Evolutionary conservation across 2,888 invertebrate species (phyloP).

Genomic region (Pseudoips prasinana): DNA sequence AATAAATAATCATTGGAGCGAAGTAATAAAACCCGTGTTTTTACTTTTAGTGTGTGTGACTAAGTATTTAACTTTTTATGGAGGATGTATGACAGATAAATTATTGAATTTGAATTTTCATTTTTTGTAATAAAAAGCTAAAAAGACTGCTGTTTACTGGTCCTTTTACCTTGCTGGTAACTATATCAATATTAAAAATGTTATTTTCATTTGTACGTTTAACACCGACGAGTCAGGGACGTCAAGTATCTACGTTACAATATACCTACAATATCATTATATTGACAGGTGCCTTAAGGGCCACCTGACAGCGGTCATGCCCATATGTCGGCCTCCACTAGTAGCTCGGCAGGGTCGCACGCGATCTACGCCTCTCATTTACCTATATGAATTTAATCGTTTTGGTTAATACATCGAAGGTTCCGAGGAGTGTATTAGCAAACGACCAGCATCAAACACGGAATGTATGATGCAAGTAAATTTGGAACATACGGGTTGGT

Average conservation of each 20-base stretch:
- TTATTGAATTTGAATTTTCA: no score
- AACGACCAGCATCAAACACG: constrained; percentile 2
- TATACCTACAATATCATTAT: constrained; percentile 34
- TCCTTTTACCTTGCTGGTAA: no score
- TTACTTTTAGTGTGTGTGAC: no score
- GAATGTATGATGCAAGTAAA: constrained; percentile 8
- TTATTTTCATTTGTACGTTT: no score
- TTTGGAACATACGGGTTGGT: background rate
- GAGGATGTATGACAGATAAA: no score
- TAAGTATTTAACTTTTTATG: no score
- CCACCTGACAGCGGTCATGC: constrained; percentile 74
- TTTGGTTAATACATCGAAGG: constrained; percentile 7
- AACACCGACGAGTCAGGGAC: background rate
- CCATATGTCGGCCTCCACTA: constrained; percentile 62
- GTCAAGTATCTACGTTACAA: constrained; percentile 30
- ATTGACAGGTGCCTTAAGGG: constrained; percentile 64
- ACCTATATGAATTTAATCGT: constrained; percentile 7
- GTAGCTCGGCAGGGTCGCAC: constrained; percentile 43
- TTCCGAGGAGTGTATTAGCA: background rate
- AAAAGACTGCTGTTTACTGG: no score
- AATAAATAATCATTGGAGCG: no score
- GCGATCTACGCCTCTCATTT: constrained; percentile 46
- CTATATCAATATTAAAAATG: no score
- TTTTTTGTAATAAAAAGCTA: no score
- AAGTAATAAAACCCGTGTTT: no score